phyloP scores from a whole-genome alignment of 2,113 vertebrate species.

The Arizona elegans region DNA sequence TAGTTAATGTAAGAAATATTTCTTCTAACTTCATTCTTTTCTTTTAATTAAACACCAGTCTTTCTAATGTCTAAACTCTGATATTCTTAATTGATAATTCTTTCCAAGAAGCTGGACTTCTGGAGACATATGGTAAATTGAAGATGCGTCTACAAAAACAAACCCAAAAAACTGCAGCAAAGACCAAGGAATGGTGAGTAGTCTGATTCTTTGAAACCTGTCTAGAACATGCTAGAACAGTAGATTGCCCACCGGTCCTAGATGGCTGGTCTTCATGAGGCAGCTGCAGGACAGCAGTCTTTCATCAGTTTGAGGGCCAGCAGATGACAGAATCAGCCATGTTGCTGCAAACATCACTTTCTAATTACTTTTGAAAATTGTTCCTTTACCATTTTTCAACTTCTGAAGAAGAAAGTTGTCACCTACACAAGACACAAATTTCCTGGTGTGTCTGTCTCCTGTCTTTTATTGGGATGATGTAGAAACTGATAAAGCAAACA shows the following conservation, averaged over 20 bases:
- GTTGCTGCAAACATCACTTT: background rate
- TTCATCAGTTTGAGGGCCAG: background rate
- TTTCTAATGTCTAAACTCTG: background rate
- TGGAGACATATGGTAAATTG: background rate
- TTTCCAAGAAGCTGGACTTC: background rate
- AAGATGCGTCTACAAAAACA: background rate
- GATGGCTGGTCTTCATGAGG: background rate
- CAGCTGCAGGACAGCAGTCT: background rate
- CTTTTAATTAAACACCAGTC: background rate
- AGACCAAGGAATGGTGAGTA: background rate
- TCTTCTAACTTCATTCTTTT: background rate
- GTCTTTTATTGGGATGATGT: background rate
- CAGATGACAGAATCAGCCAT: background rate
- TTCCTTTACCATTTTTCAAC: background rate
- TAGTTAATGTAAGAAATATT: background rate
- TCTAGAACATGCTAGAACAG: background rate
- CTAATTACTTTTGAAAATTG: background rate
- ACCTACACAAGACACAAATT: background rate
- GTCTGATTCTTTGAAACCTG: background rate
- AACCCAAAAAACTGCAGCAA: background rate
- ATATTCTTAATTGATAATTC: background rate
- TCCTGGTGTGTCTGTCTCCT: background rate
- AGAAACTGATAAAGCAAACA: constrained; percentile 6
- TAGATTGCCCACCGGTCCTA: background rate
- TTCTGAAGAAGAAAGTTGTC: background rate